A percentile compares a stretch with the other conserved stretches of the same genome.
Conservation (phyloP, 2,113 vertebrate species). For the Melanerpes formicivorus region DNA sequence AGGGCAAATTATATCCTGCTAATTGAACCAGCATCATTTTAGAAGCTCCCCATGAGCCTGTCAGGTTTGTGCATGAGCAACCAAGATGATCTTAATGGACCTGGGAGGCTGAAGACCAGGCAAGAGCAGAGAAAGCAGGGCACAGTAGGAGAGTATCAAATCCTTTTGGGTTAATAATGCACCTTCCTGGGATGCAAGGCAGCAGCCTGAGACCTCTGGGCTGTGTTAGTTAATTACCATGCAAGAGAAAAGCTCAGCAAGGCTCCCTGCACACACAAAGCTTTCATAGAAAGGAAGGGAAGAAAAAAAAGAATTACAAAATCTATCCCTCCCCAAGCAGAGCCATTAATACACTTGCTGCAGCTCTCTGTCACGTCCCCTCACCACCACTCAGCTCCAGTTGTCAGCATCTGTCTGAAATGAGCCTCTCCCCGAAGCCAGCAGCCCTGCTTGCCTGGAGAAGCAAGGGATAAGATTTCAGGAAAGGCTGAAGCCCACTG, state of each 20-base stretch:
- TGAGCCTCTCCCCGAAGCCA: not conserved
- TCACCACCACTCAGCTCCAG: conserved; percentile 9
- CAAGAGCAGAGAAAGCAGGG: not conserved
- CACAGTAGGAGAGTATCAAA: not conserved
- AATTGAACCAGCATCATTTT: conserved; percentile 30
- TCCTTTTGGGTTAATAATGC: conserved; percentile 27
- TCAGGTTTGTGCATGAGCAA: conserved; percentile 35
- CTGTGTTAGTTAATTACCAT: not conserved
- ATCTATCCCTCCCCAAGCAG: not conserved
- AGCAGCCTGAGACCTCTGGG: not conserved
- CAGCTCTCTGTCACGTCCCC: not conserved
- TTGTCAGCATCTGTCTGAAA: conserved; percentile 63
- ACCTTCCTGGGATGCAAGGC: not conserved
- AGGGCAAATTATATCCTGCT: conserved; percentile 53
- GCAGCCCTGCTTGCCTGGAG: not conserved
- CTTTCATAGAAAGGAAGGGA: not conserved
- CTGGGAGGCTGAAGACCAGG: not conserved
- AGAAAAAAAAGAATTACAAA: not conserved
- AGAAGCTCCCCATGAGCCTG: conserved; percentile 33
- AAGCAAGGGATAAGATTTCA: conserved; percentile 20
- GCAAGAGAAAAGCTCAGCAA: conserved; percentile 15
- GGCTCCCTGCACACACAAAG: not conserved
- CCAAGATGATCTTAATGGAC: conserved; percentile 34
- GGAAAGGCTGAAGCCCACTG: conserved; percentile 20
- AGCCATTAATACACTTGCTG: conserved; percentile 26